phyloP scores from a whole-genome alignment of 2,888 invertebrate species.

The Hoplodrina blanda region DNA sequence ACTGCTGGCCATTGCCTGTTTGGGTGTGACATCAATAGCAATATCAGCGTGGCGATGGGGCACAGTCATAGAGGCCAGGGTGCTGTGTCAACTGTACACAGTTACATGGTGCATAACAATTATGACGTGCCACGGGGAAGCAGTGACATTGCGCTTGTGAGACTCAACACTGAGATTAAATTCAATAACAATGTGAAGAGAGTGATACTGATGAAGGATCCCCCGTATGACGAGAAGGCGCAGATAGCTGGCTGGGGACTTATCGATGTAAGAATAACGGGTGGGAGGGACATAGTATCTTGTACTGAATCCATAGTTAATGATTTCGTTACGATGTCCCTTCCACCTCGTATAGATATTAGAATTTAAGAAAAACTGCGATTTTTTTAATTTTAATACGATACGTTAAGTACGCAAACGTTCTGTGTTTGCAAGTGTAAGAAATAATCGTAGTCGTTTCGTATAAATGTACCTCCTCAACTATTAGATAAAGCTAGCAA shows the following conservation, averaged over 20 bases:
- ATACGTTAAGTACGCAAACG: too few relatives aligned
- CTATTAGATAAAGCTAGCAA: too few relatives aligned
- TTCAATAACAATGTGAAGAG: slow-evolving; percentile 32
- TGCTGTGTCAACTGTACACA: background rate
- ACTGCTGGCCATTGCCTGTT: slow-evolving; percentile 56
- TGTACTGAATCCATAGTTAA: too few relatives aligned
- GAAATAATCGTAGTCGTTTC: too few relatives aligned
- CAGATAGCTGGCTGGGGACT: slow-evolving; percentile 46
- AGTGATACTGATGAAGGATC: slow-evolving; percentile 19
- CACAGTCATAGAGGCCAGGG: slow-evolving; percentile 21
- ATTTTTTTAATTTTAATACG: too few relatives aligned
- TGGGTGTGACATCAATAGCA: slow-evolving; percentile 24
- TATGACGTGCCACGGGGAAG: background rate
- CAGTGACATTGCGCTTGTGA: slow-evolving; percentile 32
- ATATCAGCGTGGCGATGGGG: slow-evolving; percentile 38
- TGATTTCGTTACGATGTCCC: too few relatives aligned
- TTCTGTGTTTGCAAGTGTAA: too few relatives aligned
- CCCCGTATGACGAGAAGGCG: slow-evolving; percentile 44
- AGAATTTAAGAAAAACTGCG: too few relatives aligned
- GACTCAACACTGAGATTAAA: background rate
- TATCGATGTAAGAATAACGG: slow-evolving; percentile 22
- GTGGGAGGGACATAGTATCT: too few relatives aligned
- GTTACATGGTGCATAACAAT: slow-evolving; percentile 38
- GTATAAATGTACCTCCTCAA: too few relatives aligned
- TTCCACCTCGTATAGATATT: too few relatives aligned